These are phyloP conservation scores for Eleginops maclovinus DNA, from an alignment of 2,113 vertebrate species.

Conservation along the genomic window DNA sequence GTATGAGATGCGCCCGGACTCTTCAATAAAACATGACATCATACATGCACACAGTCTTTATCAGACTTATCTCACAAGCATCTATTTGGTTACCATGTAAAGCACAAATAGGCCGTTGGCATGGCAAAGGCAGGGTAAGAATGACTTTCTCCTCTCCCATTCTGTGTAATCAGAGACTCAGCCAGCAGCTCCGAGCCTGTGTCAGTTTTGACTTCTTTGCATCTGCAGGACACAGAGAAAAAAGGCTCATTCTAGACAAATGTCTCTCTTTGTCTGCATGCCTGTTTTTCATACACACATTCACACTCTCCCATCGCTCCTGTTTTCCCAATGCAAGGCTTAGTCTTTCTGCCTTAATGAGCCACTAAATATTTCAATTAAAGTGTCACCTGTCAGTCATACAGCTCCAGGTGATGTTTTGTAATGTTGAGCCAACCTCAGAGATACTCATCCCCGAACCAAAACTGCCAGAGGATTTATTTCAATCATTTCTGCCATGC, in stretches of 20 bases:
- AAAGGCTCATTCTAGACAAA: slow-evolving; percentile 29
- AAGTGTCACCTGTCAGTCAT: slow-evolving; percentile 79
- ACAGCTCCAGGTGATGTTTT: slow-evolving; percentile 72
- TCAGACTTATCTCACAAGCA: slow-evolving; percentile 35
- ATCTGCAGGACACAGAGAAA: not conserved
- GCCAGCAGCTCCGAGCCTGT: slow-evolving; percentile 22
- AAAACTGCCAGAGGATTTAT: slow-evolving; percentile 60
- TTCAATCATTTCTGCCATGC: slow-evolving; percentile 69
- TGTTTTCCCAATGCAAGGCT: slow-evolving; percentile 18
- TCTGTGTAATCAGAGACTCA: slow-evolving; percentile 31
- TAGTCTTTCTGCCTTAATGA: slow-evolving; percentile 55
- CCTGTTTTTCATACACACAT: slow-evolving; percentile 7
- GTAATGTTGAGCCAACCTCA: slow-evolving; percentile 62
- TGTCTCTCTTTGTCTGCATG: slow-evolving; percentile 22
- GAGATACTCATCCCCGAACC: slow-evolving; percentile 47
- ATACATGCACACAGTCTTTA: slow-evolving; percentile 1
- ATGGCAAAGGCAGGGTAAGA: slow-evolving; percentile 21
- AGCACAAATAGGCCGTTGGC: slow-evolving; percentile 31
- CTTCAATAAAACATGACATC: slow-evolving; percentile 16
- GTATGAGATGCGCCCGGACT: slow-evolving; percentile 11
- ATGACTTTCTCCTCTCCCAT: slow-evolving; percentile 11
- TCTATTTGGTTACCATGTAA: slow-evolving; percentile 28
- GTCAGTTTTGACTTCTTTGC: slow-evolving; percentile 14
- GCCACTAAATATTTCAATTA: slow-evolving; percentile 76
- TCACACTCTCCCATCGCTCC: slow-evolving; percentile 6